Conservation (phyloP, 2,113 vertebrate species). For the Catharus fuscescens region DNA sequence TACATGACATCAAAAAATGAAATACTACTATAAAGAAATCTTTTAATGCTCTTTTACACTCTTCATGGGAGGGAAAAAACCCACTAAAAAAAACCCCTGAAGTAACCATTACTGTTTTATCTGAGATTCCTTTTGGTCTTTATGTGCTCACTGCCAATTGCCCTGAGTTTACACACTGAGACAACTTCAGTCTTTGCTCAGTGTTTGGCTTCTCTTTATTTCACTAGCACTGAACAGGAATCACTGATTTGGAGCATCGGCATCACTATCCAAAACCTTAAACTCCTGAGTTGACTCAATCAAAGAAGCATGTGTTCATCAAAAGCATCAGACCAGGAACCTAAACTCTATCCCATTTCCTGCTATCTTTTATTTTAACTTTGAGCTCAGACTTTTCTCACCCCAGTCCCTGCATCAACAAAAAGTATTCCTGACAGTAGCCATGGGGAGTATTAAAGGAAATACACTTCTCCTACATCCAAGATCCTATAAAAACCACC, state of each 20-base stretch:
- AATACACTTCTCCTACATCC: neutral
- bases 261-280: neutral
- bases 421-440: neutral
- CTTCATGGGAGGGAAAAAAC: neutral
- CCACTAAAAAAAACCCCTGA: rapidly evolving
- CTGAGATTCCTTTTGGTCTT: neutral
- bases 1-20: neutral
- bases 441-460: neutral
- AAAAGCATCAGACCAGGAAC: neutral
- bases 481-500: neutral
- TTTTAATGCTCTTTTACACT: neutral
- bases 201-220: neutral
- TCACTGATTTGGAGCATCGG: rapidly evolving
- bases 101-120: neutral
- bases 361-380: neutral
- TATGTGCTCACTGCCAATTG: rapidly evolving
- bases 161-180: neutral
- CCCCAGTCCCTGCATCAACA: neutral
- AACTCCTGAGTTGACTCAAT: neutral
- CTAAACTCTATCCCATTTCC: neutral
- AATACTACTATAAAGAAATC: neutral
- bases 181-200: neutral
- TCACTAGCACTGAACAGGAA: neutral
- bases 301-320: neutral
- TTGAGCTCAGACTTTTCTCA: neutral